Conservation (phyloP, 53 echinoderm and acorn worm genomes). For the Zoroaster sp. region DNA sequence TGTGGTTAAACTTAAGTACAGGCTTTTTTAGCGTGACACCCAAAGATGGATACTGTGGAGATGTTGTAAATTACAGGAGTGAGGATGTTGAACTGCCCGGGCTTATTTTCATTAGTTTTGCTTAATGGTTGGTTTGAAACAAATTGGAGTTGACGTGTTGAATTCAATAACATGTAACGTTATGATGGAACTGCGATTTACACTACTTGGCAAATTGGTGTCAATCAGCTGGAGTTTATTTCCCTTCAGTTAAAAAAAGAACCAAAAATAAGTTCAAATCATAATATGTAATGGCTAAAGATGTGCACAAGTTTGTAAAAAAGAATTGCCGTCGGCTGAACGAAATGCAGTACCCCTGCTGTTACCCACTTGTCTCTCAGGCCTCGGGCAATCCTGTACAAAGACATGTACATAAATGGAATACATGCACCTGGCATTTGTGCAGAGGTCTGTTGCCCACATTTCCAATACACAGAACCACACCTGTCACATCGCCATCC, state of each 20-base stretch:
- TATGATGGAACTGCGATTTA: not conserved
- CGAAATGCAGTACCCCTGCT: no score
- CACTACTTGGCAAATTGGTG: not conserved
- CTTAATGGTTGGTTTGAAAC: not conserved
- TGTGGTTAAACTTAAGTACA: not conserved
- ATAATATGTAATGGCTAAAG: no score
- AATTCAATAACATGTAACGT: constrained; percentile 16
- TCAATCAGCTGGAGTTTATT: not conserved
- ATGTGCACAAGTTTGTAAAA: no score
- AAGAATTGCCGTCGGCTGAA: no score
- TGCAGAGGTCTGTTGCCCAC: no score
- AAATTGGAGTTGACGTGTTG: constrained; percentile 21
- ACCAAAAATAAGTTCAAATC: no score
- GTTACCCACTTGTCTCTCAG: no score
- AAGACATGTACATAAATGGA: no score
- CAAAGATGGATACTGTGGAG: not conserved
- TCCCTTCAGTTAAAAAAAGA: not conserved
- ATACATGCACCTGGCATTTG: no score
- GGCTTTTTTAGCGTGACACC: not conserved
- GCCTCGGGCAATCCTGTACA: no score
- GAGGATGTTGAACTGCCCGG: not conserved
- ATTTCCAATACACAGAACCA: no score
- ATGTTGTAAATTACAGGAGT: not conserved
- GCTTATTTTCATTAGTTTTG: constrained; percentile 18
- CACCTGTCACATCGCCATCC: no score